Evolutionary conservation across 2,888 invertebrate species (phyloP).

Genomic region (Drosophila rubida): DNA sequence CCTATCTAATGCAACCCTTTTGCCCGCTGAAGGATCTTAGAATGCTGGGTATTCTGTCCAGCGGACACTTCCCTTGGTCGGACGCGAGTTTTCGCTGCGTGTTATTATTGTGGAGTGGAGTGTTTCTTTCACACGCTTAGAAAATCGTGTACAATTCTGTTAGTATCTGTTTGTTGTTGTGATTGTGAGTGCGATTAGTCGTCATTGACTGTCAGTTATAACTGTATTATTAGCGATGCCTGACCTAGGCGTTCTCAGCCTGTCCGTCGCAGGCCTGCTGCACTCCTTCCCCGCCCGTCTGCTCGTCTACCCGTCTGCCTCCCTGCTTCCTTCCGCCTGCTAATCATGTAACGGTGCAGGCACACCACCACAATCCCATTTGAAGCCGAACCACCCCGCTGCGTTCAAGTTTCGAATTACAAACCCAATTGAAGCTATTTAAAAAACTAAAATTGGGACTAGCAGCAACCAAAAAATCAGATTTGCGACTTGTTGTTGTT

Average conservation of each 20-base stretch:
- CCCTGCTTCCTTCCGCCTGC: neutral
- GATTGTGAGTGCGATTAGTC: neutral
- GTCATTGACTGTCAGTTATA: conserved; percentile 9
- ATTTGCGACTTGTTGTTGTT: neutral
- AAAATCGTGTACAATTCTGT: too few species aligned
- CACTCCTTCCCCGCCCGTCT: neutral
- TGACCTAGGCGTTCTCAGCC: conserved; percentile 8
- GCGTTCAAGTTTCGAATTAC: conserved; percentile 56
- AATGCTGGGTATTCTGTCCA: too few species aligned
- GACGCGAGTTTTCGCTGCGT: too few species aligned
- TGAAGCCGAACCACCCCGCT: conserved; percentile 12
- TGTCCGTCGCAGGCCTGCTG: conserved; percentile 23
- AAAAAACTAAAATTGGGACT: conserved; percentile 27
- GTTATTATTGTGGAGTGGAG: too few species aligned
- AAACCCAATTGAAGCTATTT: conserved; percentile 68
- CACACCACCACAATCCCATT: conserved; percentile 2
- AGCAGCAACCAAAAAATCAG: neutral
- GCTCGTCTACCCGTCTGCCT: too few species aligned
- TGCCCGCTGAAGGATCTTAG: too few species aligned
- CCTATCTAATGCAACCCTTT: too few species aligned
- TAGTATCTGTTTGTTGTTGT: neutral
- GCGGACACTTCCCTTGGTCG: too few species aligned
- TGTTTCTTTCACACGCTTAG: too few species aligned
- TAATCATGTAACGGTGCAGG: conserved; percentile 19
- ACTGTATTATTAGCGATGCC: neutral